A percentile compares a stretch with the other conserved stretches of the same genome.
These are phyloP conservation scores for human DNA, from an alignment of 2,113 vertebrate genomes.

Conservation along the genomic window DNA sequence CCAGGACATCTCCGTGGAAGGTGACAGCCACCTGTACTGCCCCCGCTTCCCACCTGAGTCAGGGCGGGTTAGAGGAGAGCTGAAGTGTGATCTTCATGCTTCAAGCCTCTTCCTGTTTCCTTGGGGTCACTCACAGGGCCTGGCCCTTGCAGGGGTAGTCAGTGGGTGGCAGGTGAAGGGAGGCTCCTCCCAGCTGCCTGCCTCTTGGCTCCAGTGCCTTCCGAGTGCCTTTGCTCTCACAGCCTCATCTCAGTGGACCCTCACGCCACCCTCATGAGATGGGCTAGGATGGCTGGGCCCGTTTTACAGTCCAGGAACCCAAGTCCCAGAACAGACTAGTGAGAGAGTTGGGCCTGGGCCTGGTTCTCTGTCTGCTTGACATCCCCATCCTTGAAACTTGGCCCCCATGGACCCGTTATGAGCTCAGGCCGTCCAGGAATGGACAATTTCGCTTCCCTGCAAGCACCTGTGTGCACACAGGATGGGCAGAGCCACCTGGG, in stretches of 20 bases:
- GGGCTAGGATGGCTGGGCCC: neutral
- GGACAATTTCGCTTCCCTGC: neutral
- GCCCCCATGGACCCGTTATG: neutral
- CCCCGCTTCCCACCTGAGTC: no score
- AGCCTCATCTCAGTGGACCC: neutral
- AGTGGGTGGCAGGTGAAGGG: neutral
- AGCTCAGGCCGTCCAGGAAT: neutral
- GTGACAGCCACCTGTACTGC: conserved; percentile 72
- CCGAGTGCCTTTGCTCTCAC: no score
- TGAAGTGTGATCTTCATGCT: neutral
- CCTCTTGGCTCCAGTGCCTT: no score
- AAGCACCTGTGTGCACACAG: neutral
- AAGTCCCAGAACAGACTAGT: neutral
- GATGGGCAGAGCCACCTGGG: neutral
- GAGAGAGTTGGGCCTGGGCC: neutral
- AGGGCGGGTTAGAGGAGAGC: neutral
- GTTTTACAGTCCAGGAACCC: neutral
- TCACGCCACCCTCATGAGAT: fast-evolving
- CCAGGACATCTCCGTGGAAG: conserved; percentile 98
- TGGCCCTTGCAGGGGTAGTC: neutral
- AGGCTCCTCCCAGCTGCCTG: neutral
- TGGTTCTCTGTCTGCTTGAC: neutral
- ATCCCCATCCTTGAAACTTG: neutral
- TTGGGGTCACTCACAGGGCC: neutral
- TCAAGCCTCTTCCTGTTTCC: neutral